These are phyloP conservation scores for Nothobranchius furzeri DNA, from an alignment of 2,113 vertebrate species.

Conservation along the genomic window DNA sequence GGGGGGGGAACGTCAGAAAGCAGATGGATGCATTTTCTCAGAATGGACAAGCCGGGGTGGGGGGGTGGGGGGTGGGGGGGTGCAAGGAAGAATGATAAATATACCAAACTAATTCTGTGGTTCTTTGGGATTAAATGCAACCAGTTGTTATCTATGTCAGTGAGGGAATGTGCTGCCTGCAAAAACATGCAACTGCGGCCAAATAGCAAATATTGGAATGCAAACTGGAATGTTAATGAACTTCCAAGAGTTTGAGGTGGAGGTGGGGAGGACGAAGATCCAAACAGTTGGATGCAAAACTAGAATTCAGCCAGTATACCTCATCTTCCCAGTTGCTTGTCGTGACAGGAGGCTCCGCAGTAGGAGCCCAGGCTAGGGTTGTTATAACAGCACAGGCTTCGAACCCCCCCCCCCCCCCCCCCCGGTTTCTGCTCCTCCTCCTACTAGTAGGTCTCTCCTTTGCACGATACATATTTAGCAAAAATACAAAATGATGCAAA, in stretches of 20 bases:
- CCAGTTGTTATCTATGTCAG: neutral
- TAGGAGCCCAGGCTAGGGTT: slow-evolving; percentile 48
- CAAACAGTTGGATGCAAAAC: slow-evolving; percentile 13
- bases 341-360: slow-evolving; percentile 50
- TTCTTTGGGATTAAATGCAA: neutral
- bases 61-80: neutral
- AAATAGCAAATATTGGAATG: slow-evolving; percentile 63
- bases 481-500: neutral
- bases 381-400: slow-evolving; percentile 66
- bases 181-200: slow-evolving; percentile 49
- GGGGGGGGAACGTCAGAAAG: slow-evolving; percentile 18
- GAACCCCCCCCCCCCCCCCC: slow-evolving; percentile 56
- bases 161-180: slow-evolving; percentile 26
- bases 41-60: neutral
- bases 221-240: slow-evolving; percentile 60
- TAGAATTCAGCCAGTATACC: slow-evolving; percentile 35
- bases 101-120: slow-evolving; percentile 16
- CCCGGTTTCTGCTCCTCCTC: slow-evolving; percentile 49
- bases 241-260: slow-evolving; percentile 4
- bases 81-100: slow-evolving; percentile 26
- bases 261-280: slow-evolving; percentile 15
- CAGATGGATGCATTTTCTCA: neutral
- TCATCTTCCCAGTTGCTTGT: slow-evolving; percentile 24
- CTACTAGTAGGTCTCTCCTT: slow-evolving; percentile 19
- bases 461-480: slow-evolving; percentile 6